Evolutionary conservation across 2,113 vertebrate species (phyloP).

Genomic region (Eleginops maclovinus): DNA sequence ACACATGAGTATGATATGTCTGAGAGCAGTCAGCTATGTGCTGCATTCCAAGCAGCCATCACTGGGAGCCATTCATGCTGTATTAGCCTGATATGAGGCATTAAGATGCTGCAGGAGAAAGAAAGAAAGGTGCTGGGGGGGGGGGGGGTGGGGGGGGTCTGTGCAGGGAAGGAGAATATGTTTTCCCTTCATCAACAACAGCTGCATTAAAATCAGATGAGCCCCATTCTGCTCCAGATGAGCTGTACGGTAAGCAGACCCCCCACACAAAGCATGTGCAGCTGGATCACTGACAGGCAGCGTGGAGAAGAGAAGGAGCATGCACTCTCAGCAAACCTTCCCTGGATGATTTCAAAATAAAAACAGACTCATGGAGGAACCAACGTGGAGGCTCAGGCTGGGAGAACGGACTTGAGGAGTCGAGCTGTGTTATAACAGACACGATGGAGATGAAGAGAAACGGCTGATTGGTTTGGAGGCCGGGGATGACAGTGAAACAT

Average conservation of each 20-base stretch:
- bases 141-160: slow-evolving; percentile 23
- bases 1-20: slow-evolving; percentile 15
- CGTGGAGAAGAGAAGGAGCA: slow-evolving; percentile 26
- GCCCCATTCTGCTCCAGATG: slow-evolving; percentile 36
- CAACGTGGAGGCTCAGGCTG: slow-evolving; percentile 24
- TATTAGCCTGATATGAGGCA: slow-evolving; percentile 7
- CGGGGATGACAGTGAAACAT: slow-evolving; percentile 16
- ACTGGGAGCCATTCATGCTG: slow-evolving; percentile 17
- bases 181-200: not conserved
- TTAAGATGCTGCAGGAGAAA: slow-evolving; percentile 6
- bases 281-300: slow-evolving; percentile 24
- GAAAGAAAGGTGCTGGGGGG: not conserved
- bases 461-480: slow-evolving; percentile 27
- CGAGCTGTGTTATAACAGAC: slow-evolving; percentile 42
- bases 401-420: slow-evolving; percentile 16
- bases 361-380: slow-evolving; percentile 15
- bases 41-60: slow-evolving; percentile 45
- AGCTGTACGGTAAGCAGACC: slow-evolving; percentile 21
- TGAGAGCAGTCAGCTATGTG: slow-evolving; percentile 22
- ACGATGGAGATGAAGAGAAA: slow-evolving; percentile 49
- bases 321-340: slow-evolving; percentile 51
- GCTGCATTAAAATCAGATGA: slow-evolving; percentile 5
- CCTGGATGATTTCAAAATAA: not conserved
- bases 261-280: slow-evolving; percentile 15
- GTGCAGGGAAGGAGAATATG: not conserved